phyloP scores from a whole-genome alignment of 2,888 invertebrate genomes.

The Pherbina coryleti region DNA sequence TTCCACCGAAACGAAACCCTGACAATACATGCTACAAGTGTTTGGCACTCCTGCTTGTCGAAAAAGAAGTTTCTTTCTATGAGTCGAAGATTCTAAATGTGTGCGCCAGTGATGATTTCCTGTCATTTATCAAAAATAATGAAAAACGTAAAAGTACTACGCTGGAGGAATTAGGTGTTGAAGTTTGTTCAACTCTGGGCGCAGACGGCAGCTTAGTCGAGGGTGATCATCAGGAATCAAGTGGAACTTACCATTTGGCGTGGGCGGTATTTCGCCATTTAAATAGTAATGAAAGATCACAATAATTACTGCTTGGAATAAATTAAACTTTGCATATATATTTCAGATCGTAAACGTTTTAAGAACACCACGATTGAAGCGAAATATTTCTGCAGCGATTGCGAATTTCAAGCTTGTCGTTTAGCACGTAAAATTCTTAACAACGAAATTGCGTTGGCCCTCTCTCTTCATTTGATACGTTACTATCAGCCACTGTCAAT shows the following conservation, averaged over 20 bases:
- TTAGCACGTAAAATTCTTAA: conserved; percentile 67
- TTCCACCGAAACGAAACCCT: conserved; percentile 56
- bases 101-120: conserved; percentile 65
- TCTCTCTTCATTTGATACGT: conserved; percentile 65
- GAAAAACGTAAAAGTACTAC: conserved; percentile 50
- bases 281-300: conserved; percentile 52
- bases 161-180: conserved; percentile 53
- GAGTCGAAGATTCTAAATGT: conserved; percentile 67
- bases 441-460: conserved; percentile 65
- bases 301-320: neutral
- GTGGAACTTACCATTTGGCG: conserved; percentile 64
- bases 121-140: conserved; percentile 51
- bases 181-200: conserved; percentile 43
- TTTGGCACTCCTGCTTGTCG: conserved; percentile 64
- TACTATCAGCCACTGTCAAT: conserved; percentile 67
- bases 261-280: conserved; percentile 69
- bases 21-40: conserved; percentile 64
- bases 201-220: conserved; percentile 38
- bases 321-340: conserved; percentile 13
- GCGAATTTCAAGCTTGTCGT: conserved; percentile 63
- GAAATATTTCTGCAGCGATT: conserved; percentile 65
- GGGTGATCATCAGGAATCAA: conserved; percentile 28
- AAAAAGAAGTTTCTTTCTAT: conserved; percentile 65
- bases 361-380: conserved; percentile 60
- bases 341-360: conserved; percentile 64